Conservation (phyloP, 2,797 vertebrate species). For the Balearica regulorum region DNA sequence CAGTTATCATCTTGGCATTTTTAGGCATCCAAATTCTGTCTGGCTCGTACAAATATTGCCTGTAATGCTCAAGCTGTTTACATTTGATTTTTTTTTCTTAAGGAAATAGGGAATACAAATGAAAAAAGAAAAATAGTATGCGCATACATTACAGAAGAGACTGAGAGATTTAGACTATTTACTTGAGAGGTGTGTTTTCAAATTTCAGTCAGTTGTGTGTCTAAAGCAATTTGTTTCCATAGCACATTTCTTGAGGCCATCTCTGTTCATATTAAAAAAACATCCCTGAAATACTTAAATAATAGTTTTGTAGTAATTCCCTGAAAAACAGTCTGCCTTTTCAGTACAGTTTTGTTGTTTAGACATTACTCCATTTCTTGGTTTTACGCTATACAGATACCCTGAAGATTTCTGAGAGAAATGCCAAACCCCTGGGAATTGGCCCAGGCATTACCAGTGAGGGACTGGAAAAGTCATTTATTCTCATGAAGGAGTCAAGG, state of each 20-base stretch:
- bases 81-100: background rate
- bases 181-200: background rate
- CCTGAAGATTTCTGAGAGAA: background rate
- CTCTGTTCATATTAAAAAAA: background rate
- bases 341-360: background rate
- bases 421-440: background rate
- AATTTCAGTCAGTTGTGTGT: background rate
- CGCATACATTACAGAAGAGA: background rate
- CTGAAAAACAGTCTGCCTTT: background rate
- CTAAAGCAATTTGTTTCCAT: background rate
- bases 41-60: background rate
- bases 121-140: background rate
- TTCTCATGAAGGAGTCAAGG: background rate
- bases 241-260: background rate
- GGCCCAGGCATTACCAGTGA: background rate
- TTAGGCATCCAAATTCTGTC: background rate
- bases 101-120: background rate
- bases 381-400: background rate
- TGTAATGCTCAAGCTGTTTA: background rate
- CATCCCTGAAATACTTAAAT: background rate
- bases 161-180: background rate
- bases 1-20: background rate
- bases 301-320: background rate
- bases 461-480: background rate
- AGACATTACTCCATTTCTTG: background rate